A percentile compares a stretch with the other conserved stretches of the same genome.
Conservation (phyloP, 1,140 invertebrate genomes). For the Drosophila jambulina region DNA sequence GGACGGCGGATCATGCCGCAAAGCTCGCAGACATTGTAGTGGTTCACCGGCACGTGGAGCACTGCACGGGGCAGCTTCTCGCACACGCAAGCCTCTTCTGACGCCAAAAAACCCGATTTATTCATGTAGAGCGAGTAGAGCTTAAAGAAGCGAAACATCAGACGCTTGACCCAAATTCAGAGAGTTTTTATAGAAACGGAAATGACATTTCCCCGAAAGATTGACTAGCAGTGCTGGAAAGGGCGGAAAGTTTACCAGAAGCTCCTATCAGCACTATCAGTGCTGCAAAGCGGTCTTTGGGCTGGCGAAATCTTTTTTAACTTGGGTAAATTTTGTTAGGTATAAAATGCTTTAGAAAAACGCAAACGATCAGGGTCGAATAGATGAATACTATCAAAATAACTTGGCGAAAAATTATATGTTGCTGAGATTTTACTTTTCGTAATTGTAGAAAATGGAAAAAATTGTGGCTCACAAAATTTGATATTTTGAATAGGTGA, state of each 20-base stretch:
- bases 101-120: conserved; percentile 12
- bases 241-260: background rate
- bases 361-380: background rate
- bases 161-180: background rate
- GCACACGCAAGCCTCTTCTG: conserved; percentile 48
- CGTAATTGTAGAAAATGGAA: too few relatives aligned
- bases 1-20: conserved; percentile 50
- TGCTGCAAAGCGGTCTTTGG: background rate
- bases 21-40: conserved; percentile 38
- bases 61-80: conserved; percentile 59
- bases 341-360: background rate
- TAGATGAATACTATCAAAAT: background rate
- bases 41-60: conserved; percentile 35
- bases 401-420: background rate
- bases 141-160: conserved; percentile 73
- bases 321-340: background rate
- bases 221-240: background rate
- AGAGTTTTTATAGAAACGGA: background rate
- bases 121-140: conserved; percentile 61
- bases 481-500: background rate
- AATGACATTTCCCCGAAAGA: background rate
- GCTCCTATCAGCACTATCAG: background rate
- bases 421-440: background rate
- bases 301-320: background rate
- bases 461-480: background rate